phyloP scores from a whole-genome alignment of 2,113 vertebrate species.

The Zosterops pallidus region DNA sequence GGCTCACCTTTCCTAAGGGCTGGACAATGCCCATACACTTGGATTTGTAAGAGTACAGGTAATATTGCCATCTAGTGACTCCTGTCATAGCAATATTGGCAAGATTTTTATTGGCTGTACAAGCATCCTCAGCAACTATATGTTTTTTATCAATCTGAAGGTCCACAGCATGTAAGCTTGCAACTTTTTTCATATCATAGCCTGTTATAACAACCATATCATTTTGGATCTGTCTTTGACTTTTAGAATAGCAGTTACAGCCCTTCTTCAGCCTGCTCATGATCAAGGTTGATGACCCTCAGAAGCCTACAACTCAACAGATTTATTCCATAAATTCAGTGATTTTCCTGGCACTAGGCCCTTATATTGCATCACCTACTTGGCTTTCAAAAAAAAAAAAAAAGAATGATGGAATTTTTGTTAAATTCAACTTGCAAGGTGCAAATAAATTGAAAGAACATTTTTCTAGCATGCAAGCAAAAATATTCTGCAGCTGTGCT shows the following conservation, averaged over 20 bases:
- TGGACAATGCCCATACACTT: not conserved
- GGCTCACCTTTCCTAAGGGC: not conserved
- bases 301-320: not conserved
- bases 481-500: not conserved
- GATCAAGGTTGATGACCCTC: not conserved
- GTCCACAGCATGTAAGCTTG: not conserved
- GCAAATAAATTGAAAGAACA: not conserved
- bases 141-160: not conserved
- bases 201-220: not conserved
- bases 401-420: not conserved
- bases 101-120: not conserved
- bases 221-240: not conserved
- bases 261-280: not conserved
- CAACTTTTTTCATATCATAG: not conserved
- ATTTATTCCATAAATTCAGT: not conserved
- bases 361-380: not conserved
- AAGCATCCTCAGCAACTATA: not conserved
- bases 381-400: not conserved
- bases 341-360: not conserved
- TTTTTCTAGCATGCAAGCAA: not conserved
- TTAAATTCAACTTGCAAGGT: not conserved
- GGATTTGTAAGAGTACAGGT: constrained; percentile 28
- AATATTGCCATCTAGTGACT: constrained; percentile 61
- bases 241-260: not conserved
- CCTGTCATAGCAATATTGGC: not conserved